phyloP scores from a whole-genome alignment of 2,888 invertebrate genomes.

The Xylophagus ater region DNA sequence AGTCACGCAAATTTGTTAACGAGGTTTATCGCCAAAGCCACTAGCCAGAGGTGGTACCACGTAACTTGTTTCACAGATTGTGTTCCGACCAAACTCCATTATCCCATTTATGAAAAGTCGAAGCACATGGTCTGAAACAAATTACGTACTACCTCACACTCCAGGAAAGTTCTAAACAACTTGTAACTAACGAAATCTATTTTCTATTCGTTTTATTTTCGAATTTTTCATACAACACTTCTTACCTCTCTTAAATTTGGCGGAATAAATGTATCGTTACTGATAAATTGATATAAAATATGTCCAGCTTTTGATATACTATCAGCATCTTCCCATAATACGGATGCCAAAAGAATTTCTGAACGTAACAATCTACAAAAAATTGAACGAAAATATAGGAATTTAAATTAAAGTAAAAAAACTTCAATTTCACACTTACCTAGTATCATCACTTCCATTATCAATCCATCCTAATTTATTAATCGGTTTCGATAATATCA shows the following conservation, averaged over 20 bases:
- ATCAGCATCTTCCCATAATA: conserved; percentile 38
- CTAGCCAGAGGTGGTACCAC: too few species aligned
- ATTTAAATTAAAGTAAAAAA: not conserved
- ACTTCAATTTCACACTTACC: conserved; percentile 21
- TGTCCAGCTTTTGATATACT: conserved; percentile 35
- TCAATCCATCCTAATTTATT: conserved; percentile 35
- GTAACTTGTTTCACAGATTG: too few species aligned
- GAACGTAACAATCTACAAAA: conserved; percentile 33
- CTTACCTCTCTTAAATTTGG: conserved; percentile 37
- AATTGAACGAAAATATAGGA: conserved; percentile 1
- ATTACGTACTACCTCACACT: too few species aligned
- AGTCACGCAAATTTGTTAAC: too few species aligned
- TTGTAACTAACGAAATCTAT: too few species aligned
- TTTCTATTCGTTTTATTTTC: not conserved
- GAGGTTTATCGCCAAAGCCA: too few species aligned
- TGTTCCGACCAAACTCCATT: too few species aligned
- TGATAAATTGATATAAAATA: conserved; percentile 34
- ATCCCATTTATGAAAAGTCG: too few species aligned
- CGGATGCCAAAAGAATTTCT: conserved; percentile 34
- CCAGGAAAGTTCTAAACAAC: too few species aligned
- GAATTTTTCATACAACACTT: not conserved
- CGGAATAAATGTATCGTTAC: conserved; percentile 32
- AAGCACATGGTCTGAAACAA: too few species aligned
- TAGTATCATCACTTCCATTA: conserved; percentile 32
- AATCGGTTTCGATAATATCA: conserved; percentile 33